Evolutionary conservation across 92 coral and sea anemone species (phyloP).

Genomic region (Bergia sp.): DNA sequence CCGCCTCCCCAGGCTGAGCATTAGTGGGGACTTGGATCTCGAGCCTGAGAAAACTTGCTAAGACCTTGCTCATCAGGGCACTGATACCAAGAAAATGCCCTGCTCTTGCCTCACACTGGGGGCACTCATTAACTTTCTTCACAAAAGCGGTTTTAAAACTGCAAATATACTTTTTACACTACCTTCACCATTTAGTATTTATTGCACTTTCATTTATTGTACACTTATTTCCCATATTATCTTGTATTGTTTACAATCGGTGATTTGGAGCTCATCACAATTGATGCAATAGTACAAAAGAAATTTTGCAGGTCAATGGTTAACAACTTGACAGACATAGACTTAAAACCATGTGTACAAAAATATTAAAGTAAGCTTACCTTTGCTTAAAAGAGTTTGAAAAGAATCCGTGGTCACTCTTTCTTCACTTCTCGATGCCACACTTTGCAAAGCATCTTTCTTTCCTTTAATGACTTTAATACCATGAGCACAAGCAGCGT

Average conservation of each 20-base stretch:
- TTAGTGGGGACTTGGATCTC: not conserved
- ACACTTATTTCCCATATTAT: not conserved
- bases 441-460: not conserved
- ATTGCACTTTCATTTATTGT: not conserved
- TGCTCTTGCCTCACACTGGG: not conserved
- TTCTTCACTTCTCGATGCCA: too few relatives aligned
- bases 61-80: too few relatives aligned
- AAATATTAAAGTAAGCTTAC: not conserved
- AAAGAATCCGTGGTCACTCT: too few relatives aligned
- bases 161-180: slow-evolving; percentile 4
- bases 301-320: not conserved
- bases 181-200: not conserved
- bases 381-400: too few relatives aligned
- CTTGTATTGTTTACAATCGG: not conserved
- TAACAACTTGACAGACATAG: not conserved
- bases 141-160: slow-evolving; percentile 9
- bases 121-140: not conserved
- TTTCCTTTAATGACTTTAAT: not conserved
- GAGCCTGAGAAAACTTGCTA: too few relatives aligned
- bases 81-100: not conserved
- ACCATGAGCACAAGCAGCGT: slow-evolving; percentile 1
- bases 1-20: not conserved
- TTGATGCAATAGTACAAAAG: not conserved
- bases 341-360: not conserved
- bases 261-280: not conserved